Percentiles rank a stretch among this genome's conserved stretches.
phyloP scores from a whole-genome alignment of 1,140 invertebrate genomes.

The Lasioglossum albipes region DNA sequence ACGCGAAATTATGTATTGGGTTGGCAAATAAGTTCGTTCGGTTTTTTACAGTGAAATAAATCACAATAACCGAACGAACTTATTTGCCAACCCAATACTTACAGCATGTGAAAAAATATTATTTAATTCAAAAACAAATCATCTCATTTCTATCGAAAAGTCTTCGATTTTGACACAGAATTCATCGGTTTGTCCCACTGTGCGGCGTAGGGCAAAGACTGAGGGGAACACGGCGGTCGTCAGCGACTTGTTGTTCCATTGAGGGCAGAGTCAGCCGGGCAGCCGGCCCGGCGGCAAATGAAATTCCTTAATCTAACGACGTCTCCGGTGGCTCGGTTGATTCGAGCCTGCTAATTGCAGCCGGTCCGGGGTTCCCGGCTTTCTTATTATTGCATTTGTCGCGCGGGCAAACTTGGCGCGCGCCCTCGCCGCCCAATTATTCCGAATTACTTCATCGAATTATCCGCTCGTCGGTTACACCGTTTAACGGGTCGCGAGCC shows the following conservation, averaged over 20 bases:
- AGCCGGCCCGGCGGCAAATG: not conserved
- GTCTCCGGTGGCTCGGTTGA: conserved; percentile 9
- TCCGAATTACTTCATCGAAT: conserved; percentile 61
- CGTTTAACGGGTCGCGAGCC: conserved; percentile 23
- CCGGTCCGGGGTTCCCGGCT: not conserved
- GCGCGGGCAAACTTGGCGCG: conserved; percentile 42
- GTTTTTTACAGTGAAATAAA: too few species aligned
- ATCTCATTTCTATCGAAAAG: too few species aligned
- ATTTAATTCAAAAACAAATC: too few species aligned
- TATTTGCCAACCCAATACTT: too few species aligned
- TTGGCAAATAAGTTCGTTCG: too few species aligned
- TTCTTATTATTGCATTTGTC: conserved; percentile 49
- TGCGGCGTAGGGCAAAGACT: not conserved
- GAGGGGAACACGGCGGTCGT: not conserved
- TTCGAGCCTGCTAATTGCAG: conserved; percentile 43
- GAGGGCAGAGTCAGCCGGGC: not conserved
- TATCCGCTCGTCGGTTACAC: conserved; percentile 51
- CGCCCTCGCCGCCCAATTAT: conserved; percentile 47
- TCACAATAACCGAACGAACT: too few species aligned
- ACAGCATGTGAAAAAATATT: too few species aligned
- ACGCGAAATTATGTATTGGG: too few species aligned
- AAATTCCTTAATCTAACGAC: conserved; percentile 22
- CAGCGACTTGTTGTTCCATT: not conserved
- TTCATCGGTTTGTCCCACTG: too few species aligned
- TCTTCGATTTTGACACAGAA: too few species aligned